These are phyloP conservation scores for Tipula vernalis DNA, from an alignment of 2,888 invertebrate genomes.

Conservation along the genomic window DNA sequence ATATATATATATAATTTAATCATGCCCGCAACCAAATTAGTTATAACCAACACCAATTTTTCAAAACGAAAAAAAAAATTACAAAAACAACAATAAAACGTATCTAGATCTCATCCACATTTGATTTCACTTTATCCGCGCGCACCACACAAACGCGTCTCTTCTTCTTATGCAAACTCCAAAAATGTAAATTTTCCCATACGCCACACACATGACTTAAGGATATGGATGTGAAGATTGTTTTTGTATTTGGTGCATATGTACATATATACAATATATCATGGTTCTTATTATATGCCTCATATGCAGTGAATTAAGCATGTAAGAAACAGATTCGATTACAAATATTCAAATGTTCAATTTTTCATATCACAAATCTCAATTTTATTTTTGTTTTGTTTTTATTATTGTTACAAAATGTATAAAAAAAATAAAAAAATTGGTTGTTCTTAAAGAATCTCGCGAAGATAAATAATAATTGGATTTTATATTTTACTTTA, in stretches of 20 bases:
- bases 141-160: background rate
- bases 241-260: background rate
- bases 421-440: background rate
- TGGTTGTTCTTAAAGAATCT: background rate
- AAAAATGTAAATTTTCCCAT: background rate
- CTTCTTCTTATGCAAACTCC: background rate
- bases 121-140: background rate
- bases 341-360: constrained; percentile 4
- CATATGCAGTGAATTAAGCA: background rate
- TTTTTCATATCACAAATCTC: background rate
- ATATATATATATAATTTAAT: background rate
- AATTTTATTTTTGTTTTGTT: background rate
- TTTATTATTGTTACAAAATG: background rate
- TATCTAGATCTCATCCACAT: background rate
- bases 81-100: background rate
- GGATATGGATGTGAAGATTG: background rate
- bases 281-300: background rate
- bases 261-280: background rate
- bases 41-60: constrained; percentile 4
- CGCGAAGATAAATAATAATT: background rate
- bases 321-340: background rate
- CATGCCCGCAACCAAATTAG: background rate
- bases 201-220: background rate
- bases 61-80: background rate
- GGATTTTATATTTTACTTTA: background rate